Percentiles rank a stretch among this genome's conserved stretches.
Conservation (phyloP, 1,140 invertebrate genomes). For the Drosophila bocqueti region DNA sequence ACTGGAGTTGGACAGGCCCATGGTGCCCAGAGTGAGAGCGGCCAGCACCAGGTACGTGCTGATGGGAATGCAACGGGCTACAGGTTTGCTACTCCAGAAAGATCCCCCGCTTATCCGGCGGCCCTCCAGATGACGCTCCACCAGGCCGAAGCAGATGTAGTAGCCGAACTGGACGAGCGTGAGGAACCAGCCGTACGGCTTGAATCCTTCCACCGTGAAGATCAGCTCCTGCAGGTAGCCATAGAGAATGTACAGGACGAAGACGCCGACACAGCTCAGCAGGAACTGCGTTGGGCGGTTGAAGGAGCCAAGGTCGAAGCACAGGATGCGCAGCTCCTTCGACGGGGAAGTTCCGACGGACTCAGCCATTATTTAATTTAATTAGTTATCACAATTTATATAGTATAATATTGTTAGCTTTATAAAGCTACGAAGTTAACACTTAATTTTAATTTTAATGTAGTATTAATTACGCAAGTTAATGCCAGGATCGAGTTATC, state of each 20-base stretch:
- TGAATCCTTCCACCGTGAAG: conserved; percentile 94
- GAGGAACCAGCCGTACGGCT: conserved; percentile 96
- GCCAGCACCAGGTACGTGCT: conserved; percentile 93
- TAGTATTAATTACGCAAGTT: no score
- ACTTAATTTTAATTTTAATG: background rate
- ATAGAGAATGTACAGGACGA: conserved; percentile 95
- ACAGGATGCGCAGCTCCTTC: conserved; percentile 88
- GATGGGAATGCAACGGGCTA: conserved; percentile 91
- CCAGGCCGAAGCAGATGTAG: conserved; percentile 92
- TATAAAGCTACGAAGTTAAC: background rate
- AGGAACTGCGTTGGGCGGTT: conserved; percentile 90
- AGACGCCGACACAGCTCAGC: conserved; percentile 91
- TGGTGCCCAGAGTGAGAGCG: conserved; percentile 95
- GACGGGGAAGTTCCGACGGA: background rate
- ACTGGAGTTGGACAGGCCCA: conserved; percentile 98
- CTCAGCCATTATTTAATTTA: background rate
- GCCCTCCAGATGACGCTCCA: conserved; percentile 90
- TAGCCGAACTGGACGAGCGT: conserved; percentile 96
- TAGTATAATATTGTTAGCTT: background rate
- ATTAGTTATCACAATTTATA: background rate
- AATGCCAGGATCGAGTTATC: background rate
- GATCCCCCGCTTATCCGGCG: conserved; percentile 30
- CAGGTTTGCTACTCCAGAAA: conserved; percentile 85
- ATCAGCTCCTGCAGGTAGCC: conserved; percentile 97
- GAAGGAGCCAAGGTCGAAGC: conserved; percentile 90